These are phyloP conservation scores for Elachura formosa DNA, from an alignment of 2,113 vertebrate species.

Conservation along the genomic window DNA sequence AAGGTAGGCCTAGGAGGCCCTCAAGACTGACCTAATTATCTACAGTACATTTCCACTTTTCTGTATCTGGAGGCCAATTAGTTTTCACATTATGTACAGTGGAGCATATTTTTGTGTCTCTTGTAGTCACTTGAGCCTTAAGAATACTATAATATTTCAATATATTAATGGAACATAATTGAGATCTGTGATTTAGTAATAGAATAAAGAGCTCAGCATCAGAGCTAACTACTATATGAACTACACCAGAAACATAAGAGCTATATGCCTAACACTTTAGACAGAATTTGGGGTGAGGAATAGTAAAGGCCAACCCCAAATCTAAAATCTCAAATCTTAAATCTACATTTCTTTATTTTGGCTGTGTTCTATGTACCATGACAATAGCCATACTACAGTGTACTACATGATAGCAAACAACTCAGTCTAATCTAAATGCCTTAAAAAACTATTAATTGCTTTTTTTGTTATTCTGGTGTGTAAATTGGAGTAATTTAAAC, in stretches of 20 bases:
- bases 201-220: neutral
- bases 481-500: neutral
- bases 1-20: neutral
- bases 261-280: neutral
- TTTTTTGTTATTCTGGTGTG: neutral
- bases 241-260: neutral
- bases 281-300: neutral
- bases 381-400: neutral
- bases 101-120: neutral
- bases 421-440: neutral
- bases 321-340: too few species aligned
- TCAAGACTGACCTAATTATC: conserved; percentile 17
- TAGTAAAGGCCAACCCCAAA: neutral
- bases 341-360: neutral
- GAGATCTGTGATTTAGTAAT: neutral
- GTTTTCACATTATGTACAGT: neutral
- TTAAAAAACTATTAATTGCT: neutral
- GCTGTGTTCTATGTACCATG: neutral
- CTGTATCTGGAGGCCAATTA: conserved; percentile 26
- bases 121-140: neutral
- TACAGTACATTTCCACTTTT: neutral
- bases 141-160: neutral
- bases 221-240: neutral
- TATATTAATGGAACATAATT: neutral
- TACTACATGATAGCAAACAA: neutral